Evolutionary conservation across 2,888 invertebrate species (phyloP), one percentile per base, ranked within the genome.

Genomic region (Zaprionus lineosus): DNA sequence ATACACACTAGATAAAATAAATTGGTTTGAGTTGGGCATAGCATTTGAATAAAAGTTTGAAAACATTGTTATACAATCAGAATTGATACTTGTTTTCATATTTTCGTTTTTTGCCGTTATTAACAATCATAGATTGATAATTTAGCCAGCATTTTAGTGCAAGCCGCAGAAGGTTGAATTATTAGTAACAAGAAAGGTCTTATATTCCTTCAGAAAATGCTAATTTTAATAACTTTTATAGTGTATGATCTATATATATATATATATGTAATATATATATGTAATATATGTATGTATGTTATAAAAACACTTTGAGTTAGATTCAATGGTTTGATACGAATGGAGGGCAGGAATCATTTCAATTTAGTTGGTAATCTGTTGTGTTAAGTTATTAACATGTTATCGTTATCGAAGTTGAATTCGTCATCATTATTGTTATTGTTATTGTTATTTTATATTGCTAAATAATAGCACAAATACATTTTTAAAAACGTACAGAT

Each of bases 321-420:
- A 71, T 82, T 82, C 59, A 75, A 68, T 86, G 63, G 78, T 82
- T 81, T 86, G 85, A 82, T 86, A 86, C 82, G 86, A 86, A 82
- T 86, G 86, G 86, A 87, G 87, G 87, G 87, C 87, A 88, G 88
- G 88, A 87, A 88, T 87, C 85, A 86, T 87, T 87, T 87, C 88
- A 87, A 78, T 81, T 79, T 82, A 82, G 79, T 84, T 84, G 85
- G 71, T 84, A 63, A 68, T 65, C 48, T 84, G 65, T 60, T 59
- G 66, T 78, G 55, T 72, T 72, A 68, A 68, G 67, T 44, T 56
- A 40, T 48, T 53, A 56, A 44, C 36, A 53, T 50, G 43, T 33
- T 53, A 40, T 47, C 57, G 47, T 57, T 66, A 59, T 73, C 62
- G n/a, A n/a, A n/a, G n/a, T n/a, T n/a, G n/a, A n/a, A 58, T 57